Base-by-base conservation (phyloP, 1,140 invertebrate species). In the Cardiocondyla obscurior region DNA sequence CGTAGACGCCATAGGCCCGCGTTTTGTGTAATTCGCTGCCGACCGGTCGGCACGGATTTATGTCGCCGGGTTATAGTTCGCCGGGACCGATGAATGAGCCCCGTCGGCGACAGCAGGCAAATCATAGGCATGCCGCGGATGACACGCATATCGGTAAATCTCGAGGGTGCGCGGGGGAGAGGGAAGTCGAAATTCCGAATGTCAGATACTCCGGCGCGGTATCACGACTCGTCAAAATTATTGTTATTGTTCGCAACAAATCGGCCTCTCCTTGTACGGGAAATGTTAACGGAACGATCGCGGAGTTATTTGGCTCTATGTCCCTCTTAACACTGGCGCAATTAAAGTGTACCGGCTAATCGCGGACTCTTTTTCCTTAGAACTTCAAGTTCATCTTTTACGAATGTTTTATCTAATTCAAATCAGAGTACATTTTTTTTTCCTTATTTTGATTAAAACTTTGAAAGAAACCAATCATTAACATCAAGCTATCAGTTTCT, bases 141-240 rank as follows among this genome's bases (percentile, higher is more conserved):
- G 74, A 79, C 62, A 69, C 74, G 74, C 74, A 55, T 79, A 79
- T 46, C 74, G 55, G 33, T 79, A 79, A 79, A 79, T 79, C 62
- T 67, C 74, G 74, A 67, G 60, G 33, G n/a, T 22, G 39, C 36
- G 44, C 6, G 22, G 16, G 53, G 1, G 46, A 12, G 10, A 2
- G 14, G 42, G 46, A 4, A 25, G 5, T 16, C 33, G 14, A 25
- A 42, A 46, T 36, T 28, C 33, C 22, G 30, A 16, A 67, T 8
- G 12, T 67, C 74, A 39, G 46, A 42, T 67, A 30, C 12, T 39
- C n/a, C n/a, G 33, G 53, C 1, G 6, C 57, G 6, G 60, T 36
- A 14, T 16, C 74, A 10, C 55, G 8, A 14, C 73, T 60, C 58
- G 60, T 77, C 74, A 67, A 77, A 77, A 39, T 44, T 51, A 33